Evolutionary conservation across 2,797 vertebrate genomes (phyloP), one percentile per base, ranked within the genome.

Genomic region (Oreochromis mossambicus): DNA sequence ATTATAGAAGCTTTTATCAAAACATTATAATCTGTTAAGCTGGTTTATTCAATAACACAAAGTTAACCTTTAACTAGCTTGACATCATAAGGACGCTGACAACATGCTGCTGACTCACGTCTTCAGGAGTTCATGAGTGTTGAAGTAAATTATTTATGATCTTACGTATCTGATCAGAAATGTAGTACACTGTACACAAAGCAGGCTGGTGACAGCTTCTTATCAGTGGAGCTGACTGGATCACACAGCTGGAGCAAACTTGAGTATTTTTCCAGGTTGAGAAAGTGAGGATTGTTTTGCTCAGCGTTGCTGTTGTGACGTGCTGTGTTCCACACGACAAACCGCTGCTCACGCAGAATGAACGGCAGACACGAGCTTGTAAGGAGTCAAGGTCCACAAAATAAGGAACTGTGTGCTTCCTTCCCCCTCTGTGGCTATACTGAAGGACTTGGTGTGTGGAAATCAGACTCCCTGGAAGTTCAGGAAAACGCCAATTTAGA

Each of bases 401-500:
- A 92, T 87, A 83, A 90, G 82, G 84, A 90, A 88, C 86, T 48
- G 3, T 41, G 29, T 79, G 61, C 15, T 68, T 54, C 75, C 77
- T 15, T 17, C 14, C 26, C 34, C 32, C 12, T 52, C 77, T 38
- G 19, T 17, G 17, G 50, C 26, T 70, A 17, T 46, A 12, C 86
- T 83, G 32, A 34, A 83, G n/a, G 63, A 46, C 68, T 55, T 11
- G 11, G 17, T 50, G 46, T 13, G 70, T 75, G 68, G 80, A 43
- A 78, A 77, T 58, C 58, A 19, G 58, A 85, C 85, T 86, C 61
- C 86, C 90, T 80, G 83, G 80, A 92, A 92, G 86, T 92, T 91
- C 94, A 96, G 96, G 96, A 96, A 96, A 94, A 92, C 77, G 89
- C 79, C 87, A 88, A 92, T 96, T 96, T 94, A 94, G 93, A 93